Conservation (phyloP, 2,113 vertebrate genomes). For the Poeciliopsis prolifica region DNA sequence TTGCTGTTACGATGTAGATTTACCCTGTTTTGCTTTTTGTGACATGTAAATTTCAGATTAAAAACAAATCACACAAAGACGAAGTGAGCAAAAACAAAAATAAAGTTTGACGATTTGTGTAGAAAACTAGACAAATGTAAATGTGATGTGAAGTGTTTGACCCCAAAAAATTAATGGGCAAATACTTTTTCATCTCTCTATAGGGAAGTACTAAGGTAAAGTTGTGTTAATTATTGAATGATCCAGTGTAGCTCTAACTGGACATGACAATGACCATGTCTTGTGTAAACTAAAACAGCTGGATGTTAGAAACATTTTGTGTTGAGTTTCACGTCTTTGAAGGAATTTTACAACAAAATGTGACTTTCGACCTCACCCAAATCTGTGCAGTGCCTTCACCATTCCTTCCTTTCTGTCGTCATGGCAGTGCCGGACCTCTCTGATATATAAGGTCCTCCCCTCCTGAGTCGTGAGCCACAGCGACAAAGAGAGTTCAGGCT, state of each 20-base stretch:
- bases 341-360: conserved; percentile 57
- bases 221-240: no score
- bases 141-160: no score
- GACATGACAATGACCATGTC: no score
- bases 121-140: no score
- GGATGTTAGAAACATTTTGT: neutral
- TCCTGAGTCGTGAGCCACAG: conserved; percentile 39
- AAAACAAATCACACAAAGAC: neutral
- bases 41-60: neutral
- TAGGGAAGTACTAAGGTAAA: no score
- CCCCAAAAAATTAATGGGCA: no score
- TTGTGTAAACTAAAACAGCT: no score
- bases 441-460: conserved; percentile 67
- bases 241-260: no score
- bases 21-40: neutral
- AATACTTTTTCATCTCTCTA: no score
- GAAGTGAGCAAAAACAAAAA: neutral
- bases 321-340: conserved; percentile 21
- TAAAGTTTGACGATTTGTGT: no score
- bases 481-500: conserved; percentile 61
- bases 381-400: conserved; percentile 42
- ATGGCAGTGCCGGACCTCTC: conserved; percentile 54
- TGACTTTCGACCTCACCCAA: conserved; percentile 40
- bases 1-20: neutral
- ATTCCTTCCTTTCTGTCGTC: conserved; percentile 71